Evolutionary conservation across 2,888 invertebrate species (phyloP), one percentile per base, ranked within the genome.

Genomic region (Machimus rusticus): DNA sequence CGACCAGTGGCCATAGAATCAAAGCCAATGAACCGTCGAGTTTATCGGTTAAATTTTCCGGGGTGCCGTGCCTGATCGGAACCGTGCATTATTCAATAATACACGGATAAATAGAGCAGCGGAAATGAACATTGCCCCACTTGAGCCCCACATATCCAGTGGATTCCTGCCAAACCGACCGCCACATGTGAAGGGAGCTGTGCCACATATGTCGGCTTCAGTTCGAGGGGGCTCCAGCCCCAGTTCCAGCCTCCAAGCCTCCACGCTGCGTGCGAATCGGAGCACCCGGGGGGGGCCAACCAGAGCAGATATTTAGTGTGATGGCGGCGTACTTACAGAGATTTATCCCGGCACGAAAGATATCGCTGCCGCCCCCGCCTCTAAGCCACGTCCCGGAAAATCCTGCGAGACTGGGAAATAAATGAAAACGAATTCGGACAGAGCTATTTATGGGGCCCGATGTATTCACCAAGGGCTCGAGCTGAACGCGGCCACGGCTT

Each of bases 41-140:
- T 79, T 79, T 79, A 79, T 51, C 51, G 51, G 79, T 79, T 79
- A 79, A 79, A 79, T 79, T 79, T 79, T 79, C 51, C 51, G 51
- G 79, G 19, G 46, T 43, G 78, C 43, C 46, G 46, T 78, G 43
- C 78, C 46, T 46, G 79, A 79, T 79, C 79, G 79, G 51, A 28
- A 51, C 51, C 51, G 51, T 79, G 79, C 31, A 51, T 79, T 79
- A 79, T 79, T 79, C 51, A 79, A 79, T 79, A 79, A 66, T 66
- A 28, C 66, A 79, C 51, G 79, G 46, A 79, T 79, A 79, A 51
- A 51, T 51, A 51, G 79, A 79, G 51, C 79, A 79, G 9, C 51
- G 28, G 51, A 79, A 79, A 46, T 79, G 79, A 51, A 46, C 14
- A 46, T 79, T 79, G 51, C 23, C 51, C 79, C 46, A 51, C 79